These are phyloP conservation scores for Geotrupes spiniger DNA, from an alignment of 2,888 invertebrate species.

Conservation along the genomic window DNA sequence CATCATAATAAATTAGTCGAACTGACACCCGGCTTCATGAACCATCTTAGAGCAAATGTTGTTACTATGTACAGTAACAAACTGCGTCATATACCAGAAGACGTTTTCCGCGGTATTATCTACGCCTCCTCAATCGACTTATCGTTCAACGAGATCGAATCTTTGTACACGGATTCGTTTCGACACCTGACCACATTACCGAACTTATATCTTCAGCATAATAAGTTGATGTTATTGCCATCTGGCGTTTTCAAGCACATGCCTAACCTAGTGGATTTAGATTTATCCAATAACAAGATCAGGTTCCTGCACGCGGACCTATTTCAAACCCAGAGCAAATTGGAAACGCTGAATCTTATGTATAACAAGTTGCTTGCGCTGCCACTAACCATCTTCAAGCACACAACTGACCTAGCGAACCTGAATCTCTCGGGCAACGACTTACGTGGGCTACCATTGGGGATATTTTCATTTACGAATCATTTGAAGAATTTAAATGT, in stretches of 20 bases:
- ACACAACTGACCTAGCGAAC: no score
- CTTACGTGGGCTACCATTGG: constrained; percentile 35
- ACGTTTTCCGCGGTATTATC: constrained; percentile 37
- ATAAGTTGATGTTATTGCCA: constrained; percentile 40
- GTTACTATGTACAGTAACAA: constrained; percentile 38
- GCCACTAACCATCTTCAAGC: no score
- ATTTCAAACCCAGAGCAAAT: no score
- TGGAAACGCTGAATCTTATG: no score
- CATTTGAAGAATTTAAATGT: constrained; percentile 37
- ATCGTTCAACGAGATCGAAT: constrained; percentile 39
- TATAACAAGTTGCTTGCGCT: no score
- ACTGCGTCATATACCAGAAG: constrained; percentile 33
- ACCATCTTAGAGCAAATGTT: constrained; percentile 36
- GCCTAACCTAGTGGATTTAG: constrained; percentile 34
- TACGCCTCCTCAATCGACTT: constrained; percentile 39
- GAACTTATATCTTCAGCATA: constrained; percentile 38
- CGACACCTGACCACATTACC: constrained; percentile 36
- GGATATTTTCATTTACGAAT: constrained; percentile 41
- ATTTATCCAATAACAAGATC: no score
- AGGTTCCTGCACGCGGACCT: no score
- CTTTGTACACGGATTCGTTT: constrained; percentile 36
- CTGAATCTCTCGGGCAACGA: constrained; percentile 41
- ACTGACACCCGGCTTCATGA: constrained; percentile 37
- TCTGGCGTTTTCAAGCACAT: constrained; percentile 39
- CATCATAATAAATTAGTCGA: constrained; percentile 36